phyloP scores from a whole-genome alignment of 2,888 invertebrate genomes.

The Hedya salicella region DNA sequence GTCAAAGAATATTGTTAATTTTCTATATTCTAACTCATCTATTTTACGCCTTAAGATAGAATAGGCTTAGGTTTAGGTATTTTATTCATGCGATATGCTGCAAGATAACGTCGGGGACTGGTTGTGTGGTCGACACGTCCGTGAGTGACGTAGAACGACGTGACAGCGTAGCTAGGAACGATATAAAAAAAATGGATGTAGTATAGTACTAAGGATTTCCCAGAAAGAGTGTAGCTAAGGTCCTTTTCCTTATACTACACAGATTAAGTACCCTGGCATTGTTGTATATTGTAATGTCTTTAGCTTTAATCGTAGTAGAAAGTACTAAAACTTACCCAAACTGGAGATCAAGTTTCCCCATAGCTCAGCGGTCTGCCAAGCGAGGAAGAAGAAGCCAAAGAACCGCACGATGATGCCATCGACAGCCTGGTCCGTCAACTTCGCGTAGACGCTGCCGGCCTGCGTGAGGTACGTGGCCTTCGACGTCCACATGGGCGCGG shows the following conservation, averaged over 20 bases:
- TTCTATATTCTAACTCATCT: too few species aligned
- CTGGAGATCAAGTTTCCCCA: conserved; percentile 99
- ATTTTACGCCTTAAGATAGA: too few species aligned
- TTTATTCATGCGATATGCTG: too few species aligned
- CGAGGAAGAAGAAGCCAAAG: conserved; percentile 99
- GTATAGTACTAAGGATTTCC: neutral
- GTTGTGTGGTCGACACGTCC: neutral
- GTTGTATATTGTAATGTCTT: neutral
- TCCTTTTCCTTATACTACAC: neutral
- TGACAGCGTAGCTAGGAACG: neutral
- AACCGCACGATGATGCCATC: conserved; percentile 98
- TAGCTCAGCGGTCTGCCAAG: conserved; percentile 98
- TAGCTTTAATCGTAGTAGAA: neutral
- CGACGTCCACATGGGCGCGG: conserved; percentile 99
- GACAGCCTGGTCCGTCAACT: conserved; percentile 93
- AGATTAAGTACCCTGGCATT: neutral
- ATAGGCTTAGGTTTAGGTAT: neutral
- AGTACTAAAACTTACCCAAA: conserved; percentile 87
- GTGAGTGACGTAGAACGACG: conserved; percentile 9
- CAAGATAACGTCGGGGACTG: too few species aligned
- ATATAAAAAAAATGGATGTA: neutral
- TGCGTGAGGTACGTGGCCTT: conserved; percentile 98
- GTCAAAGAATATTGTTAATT: too few species aligned
- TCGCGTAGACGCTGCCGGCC: conserved; percentile 92
- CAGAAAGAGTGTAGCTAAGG: neutral